A percentile compares a stretch with the other conserved stretches of the same genome.
These are phyloP conservation scores for Archegozetes longisetosus DNA, from an alignment of 1,140 invertebrate species.

Conservation along the genomic window DNA sequence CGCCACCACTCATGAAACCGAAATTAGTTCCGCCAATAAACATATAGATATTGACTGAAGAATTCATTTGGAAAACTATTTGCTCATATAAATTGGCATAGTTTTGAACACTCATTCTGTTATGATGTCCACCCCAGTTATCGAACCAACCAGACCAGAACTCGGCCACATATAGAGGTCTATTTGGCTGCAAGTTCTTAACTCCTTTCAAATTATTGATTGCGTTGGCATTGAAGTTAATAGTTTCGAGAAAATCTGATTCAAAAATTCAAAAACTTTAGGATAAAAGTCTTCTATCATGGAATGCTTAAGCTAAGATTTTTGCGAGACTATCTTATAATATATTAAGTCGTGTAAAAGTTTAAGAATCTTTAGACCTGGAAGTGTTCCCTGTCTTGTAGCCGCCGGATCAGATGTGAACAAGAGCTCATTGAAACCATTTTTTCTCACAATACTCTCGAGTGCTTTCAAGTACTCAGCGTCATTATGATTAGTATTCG, in stretches of 20 bases:
- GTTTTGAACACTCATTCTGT: conserved; percentile 8
- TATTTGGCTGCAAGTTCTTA: conserved; percentile 20
- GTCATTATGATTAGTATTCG: neutral
- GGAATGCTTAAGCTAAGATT: too few species aligned
- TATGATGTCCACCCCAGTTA: conserved; percentile 24
- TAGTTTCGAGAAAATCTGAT: conserved; percentile 4
- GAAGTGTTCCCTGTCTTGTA: neutral
- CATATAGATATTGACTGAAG: conserved; percentile 53
- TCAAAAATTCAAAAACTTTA: neutral
- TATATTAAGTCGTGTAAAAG: too few species aligned
- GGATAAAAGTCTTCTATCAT: too few species aligned
- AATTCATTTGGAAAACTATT: conserved; percentile 22
- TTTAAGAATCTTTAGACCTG: too few species aligned
- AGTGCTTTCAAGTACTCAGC: conserved; percentile 9
- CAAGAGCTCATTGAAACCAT: conserved; percentile 5
- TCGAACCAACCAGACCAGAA: conserved; percentile 30
- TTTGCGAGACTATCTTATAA: neutral
- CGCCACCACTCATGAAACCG: conserved; percentile 22
- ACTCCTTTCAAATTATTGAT: conserved; percentile 15
- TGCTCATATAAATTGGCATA: conserved; percentile 17
- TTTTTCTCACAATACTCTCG: neutral
- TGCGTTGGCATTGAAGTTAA: conserved; percentile 7
- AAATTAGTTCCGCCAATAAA: conserved; percentile 23
- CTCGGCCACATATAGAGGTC: conserved; percentile 27
- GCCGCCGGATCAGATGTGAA: conserved; percentile 13